Conservation (phyloP, 2,888 invertebrate species). For the Sabellastarte sp. region DNA sequence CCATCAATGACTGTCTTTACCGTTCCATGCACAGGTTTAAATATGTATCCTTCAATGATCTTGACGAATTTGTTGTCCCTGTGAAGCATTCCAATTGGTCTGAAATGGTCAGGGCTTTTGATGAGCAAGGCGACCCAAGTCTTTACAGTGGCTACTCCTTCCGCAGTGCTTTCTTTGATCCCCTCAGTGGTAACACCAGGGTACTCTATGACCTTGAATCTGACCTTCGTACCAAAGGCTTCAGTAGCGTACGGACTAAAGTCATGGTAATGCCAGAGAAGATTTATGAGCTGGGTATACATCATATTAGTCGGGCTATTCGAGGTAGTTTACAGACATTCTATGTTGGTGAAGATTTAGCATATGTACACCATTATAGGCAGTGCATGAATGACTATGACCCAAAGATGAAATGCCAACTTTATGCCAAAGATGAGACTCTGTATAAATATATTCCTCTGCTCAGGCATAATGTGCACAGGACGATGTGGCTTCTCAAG, state of each 20-base stretch:
- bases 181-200: slow-evolving; percentile 22
- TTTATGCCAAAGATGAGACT: slow-evolving; percentile 18
- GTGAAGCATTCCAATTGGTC: slow-evolving; percentile 1
- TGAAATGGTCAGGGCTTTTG: neutral
- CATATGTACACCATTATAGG: slow-evolving; percentile 53
- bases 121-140: neutral
- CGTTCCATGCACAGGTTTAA: slow-evolving; percentile 43
- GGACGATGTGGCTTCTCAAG: slow-evolving; percentile 24
- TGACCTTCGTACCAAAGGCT: slow-evolving; percentile 35
- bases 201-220: slow-evolving; percentile 32
- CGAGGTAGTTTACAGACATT: slow-evolving; percentile 39
- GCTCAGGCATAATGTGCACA: slow-evolving; percentile 25
- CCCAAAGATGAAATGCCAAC: slow-evolving; percentile 29
- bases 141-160: slow-evolving; percentile 37
- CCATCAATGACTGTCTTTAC: slow-evolving; percentile 57
- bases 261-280: slow-evolving; percentile 53
- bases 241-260: slow-evolving; percentile 52
- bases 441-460: slow-evolving; percentile 23
- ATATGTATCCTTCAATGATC: slow-evolving; percentile 49
- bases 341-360: slow-evolving; percentile 34
- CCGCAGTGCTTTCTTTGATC: slow-evolving; percentile 52
- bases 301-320: slow-evolving; percentile 58
- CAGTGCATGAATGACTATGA: slow-evolving; percentile 50
- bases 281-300: slow-evolving; percentile 60
- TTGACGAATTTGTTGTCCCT: slow-evolving; percentile 57